These are phyloP conservation scores for Brachionus angularis DNA, from an alignment of 1,140 invertebrate species.

Conservation along the genomic window DNA sequence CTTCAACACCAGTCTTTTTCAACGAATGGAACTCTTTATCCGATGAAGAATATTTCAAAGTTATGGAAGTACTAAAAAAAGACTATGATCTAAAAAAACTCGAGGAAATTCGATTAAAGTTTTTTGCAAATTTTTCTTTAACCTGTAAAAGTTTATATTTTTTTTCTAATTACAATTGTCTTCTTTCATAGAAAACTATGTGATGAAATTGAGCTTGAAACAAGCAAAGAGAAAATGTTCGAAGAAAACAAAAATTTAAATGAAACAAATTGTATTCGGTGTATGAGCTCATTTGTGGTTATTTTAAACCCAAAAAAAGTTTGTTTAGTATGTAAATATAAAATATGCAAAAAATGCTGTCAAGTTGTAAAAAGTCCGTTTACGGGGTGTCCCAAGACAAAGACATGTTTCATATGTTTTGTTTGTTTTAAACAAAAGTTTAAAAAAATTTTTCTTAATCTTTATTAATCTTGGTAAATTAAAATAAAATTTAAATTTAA, in stretches of 20 bases:
- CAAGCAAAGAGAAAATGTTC: neutral
- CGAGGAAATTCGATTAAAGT: too few relatives aligned
- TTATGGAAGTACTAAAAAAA: too few relatives aligned
- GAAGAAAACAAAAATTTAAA: neutral
- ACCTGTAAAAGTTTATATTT: too few relatives aligned
- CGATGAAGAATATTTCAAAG: too few relatives aligned
- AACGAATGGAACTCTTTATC: too few relatives aligned
- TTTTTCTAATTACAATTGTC: too few relatives aligned
- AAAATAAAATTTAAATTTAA: neutral
- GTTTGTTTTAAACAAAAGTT: slow-evolving; percentile 1
- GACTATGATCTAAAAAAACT: too few relatives aligned
- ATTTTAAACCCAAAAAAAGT: neutral
- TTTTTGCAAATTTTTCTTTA: too few relatives aligned
- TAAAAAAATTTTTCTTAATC: neutral
- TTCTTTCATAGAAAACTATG: neutral
- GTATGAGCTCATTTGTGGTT: neutral
- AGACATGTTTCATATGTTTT: neutral
- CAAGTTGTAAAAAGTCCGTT: neutral
- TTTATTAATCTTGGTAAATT: neutral
- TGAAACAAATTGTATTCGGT: neutral
- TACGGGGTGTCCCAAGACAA: neutral
- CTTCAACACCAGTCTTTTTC: too few relatives aligned
- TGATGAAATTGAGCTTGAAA: neutral
- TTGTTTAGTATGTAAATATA: neutral
- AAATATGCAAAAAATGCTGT: neutral